These are phyloP conservation scores for Heliconius erato DNA, from an alignment of 2,888 invertebrate genomes.

Conservation along the genomic window DNA sequence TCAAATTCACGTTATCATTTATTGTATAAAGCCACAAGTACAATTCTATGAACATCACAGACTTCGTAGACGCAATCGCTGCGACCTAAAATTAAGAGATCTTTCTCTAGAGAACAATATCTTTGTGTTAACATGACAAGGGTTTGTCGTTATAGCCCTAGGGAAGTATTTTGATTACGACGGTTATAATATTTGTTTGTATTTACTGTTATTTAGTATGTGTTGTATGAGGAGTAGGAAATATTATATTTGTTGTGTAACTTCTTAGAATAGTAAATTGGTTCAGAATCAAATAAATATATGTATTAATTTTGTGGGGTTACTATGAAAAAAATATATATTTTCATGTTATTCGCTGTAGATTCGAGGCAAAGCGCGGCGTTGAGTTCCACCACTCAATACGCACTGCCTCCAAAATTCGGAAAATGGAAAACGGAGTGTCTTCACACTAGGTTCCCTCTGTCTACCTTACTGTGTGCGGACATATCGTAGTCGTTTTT, in stretches of 20 bases:
- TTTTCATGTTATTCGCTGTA: too few relatives aligned
- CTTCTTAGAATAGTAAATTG: background rate
- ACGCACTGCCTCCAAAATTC: too few relatives aligned
- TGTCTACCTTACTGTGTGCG: too few relatives aligned
- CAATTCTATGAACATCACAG: slow-evolving; percentile 14
- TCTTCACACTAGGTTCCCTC: too few relatives aligned
- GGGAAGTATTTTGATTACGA: slow-evolving; percentile 42
- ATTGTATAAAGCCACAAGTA: slow-evolving; percentile 5
- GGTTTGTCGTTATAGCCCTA: slow-evolving; percentile 47
- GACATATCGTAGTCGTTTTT: too few relatives aligned
- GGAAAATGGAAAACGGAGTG: too few relatives aligned
- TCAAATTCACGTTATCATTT: background rate
- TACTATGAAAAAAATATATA: too few relatives aligned
- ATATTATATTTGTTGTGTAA: slow-evolving; percentile 12
- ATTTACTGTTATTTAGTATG: slow-evolving; percentile 20
- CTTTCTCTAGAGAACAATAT: slow-evolving; percentile 51
- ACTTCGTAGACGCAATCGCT: slow-evolving; percentile 25
- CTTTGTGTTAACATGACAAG: slow-evolving; percentile 53
- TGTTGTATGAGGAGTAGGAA: background rate
- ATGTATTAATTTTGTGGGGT: background rate
- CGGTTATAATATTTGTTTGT: slow-evolving; percentile 21
- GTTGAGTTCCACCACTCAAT: too few relatives aligned
- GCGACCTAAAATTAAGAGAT: slow-evolving; percentile 47
- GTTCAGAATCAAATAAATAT: background rate
- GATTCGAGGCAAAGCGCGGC: too few relatives aligned